Evolutionary conservation across 2,113 vertebrate species (phyloP).

Genomic region (Eolophus roseicapilla): DNA sequence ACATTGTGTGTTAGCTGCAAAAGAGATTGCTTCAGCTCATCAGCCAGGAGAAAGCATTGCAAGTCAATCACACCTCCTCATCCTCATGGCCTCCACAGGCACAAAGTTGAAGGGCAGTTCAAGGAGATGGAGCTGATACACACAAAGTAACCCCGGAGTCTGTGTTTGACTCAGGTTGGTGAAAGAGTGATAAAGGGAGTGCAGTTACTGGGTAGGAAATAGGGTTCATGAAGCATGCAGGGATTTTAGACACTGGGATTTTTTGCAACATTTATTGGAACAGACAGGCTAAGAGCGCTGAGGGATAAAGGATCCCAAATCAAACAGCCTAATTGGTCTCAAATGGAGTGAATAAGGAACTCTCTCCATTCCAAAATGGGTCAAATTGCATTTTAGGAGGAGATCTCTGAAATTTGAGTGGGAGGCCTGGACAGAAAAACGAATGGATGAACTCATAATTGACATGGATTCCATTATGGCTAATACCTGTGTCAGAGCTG

Average conservation of each 20-base stretch:
- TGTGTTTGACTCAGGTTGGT: neutral
- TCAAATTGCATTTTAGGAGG: slow-evolving; percentile 62
- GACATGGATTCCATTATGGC: slow-evolving; percentile 68
- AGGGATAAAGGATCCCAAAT: slow-evolving; percentile 64
- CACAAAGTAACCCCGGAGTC: neutral
- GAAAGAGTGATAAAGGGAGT: neutral
- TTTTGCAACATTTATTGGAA: slow-evolving; percentile 48
- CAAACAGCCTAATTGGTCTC: slow-evolving; percentile 67
- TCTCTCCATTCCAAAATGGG: slow-evolving; percentile 57
- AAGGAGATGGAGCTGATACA: neutral
- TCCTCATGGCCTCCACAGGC: neutral
- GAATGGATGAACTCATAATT: slow-evolving; percentile 68
- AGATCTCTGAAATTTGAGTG: slow-evolving; percentile 68
- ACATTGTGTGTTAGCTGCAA: neutral
- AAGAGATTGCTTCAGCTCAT: neutral
- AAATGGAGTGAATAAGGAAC: slow-evolving; percentile 66
- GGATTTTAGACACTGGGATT: slow-evolving; percentile 15
- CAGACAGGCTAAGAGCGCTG: slow-evolving; percentile 41
- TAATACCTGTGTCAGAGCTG: slow-evolving; percentile 64
- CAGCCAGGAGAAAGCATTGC: neutral
- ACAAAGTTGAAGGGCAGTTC: neutral
- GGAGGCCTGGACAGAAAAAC: slow-evolving; percentile 44
- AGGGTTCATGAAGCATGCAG: neutral
- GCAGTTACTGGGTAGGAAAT: slow-evolving; percentile 22
- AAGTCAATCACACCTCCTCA: neutral